phyloP scores from a whole-genome alignment of 2,113 vertebrate genomes.

The Sturnus vulgaris region DNA sequence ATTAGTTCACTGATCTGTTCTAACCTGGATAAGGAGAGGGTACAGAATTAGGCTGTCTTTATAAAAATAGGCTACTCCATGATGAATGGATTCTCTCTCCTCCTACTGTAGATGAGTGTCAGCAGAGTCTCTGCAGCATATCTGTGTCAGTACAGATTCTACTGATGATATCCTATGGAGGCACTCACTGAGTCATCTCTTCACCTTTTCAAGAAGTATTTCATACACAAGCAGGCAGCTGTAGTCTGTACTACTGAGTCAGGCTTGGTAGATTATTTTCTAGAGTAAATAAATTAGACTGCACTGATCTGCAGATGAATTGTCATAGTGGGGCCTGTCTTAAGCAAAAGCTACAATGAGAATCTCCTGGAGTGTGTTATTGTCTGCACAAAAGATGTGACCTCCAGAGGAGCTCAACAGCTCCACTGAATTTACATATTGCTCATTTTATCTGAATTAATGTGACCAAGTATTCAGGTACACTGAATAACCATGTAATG shows the following conservation, averaged over 20 bases:
- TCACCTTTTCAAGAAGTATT: neutral
- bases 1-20: neutral
- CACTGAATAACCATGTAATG: neutral
- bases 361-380: neutral
- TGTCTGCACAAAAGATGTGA: neutral
- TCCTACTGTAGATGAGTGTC: neutral
- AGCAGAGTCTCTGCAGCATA: neutral
- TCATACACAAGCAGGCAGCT: neutral
- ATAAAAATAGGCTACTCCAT: neutral
- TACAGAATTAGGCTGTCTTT: neutral
- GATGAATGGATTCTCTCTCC: neutral
- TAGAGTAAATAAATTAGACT: neutral
- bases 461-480: neutral
- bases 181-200: neutral
- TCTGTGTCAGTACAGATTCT: neutral
- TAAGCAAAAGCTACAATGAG: neutral
- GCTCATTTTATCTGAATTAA: neutral
- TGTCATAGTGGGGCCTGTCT: neutral
- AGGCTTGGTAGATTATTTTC: neutral
- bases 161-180: neutral
- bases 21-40: neutral
- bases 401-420: neutral
- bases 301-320: neutral
- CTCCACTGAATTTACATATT: neutral
- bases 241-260: neutral